Evolutionary conservation across 2,888 invertebrate genomes (phyloP).

Genomic region (Chaetoderma sp.): DNA sequence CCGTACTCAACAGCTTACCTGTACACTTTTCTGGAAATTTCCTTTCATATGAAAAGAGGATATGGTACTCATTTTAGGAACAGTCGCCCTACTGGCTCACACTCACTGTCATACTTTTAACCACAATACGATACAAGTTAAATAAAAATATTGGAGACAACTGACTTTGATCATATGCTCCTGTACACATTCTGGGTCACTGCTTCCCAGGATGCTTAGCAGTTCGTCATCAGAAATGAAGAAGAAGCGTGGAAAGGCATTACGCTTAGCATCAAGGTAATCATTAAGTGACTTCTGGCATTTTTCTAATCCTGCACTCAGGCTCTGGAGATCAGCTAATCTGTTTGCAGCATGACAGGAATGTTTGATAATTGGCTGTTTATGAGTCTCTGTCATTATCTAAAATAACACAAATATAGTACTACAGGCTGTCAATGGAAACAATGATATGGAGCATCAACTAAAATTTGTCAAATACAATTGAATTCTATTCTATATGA

Average conservation of each 20-base stretch:
- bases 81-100: background rate
- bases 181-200: constrained; percentile 85
- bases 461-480: no score
- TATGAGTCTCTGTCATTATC: constrained; percentile 88
- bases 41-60: background rate
- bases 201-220: constrained; percentile 88
- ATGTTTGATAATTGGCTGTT: constrained; percentile 82
- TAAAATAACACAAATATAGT: constrained; percentile 58
- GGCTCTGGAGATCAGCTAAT: constrained; percentile 79
- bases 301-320: constrained; percentile 83
- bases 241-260: constrained; percentile 90
- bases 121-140: background rate
- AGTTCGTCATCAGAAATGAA: constrained; percentile 95
- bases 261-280: constrained; percentile 88
- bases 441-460: no score
- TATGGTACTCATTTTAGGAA: background rate
- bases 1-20: no score
- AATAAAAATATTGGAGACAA: background rate
- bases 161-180: constrained; percentile 90
- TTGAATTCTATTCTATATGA: no score
- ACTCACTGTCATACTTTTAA: background rate
- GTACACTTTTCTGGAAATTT: no score
- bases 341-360: constrained; percentile 83
- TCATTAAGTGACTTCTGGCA: constrained; percentile 93
- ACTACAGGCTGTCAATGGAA: no score